Conservation (phyloP, 2,113 vertebrate genomes). For the Chaetura pelagica region DNA sequence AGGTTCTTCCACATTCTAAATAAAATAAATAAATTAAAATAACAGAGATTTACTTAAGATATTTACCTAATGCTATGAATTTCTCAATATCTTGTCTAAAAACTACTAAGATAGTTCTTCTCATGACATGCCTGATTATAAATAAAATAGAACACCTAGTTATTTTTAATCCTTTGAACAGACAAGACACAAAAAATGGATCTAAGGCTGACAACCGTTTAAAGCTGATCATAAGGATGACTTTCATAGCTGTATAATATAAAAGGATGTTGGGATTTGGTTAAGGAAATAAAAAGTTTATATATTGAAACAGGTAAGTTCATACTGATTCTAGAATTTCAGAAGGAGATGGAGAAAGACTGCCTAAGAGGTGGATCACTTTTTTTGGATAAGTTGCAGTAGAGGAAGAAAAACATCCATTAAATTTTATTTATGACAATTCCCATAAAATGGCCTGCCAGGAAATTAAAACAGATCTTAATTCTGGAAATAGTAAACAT, state of each 20-base stretch:
- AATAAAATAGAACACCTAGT: neutral
- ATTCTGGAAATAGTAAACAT: neutral
- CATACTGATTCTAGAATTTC: neutral
- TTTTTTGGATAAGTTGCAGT: neutral
- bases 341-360: neutral
- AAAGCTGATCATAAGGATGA: neutral
- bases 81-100: neutral
- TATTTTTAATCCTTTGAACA: neutral
- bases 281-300: neutral
- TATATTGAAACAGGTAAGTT: neutral
- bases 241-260: neutral
- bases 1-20: accelerated
- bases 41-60: neutral
- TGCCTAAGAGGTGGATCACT: neutral
- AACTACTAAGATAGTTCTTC: neutral
- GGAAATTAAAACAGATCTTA: neutral
- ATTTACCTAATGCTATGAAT: neutral
- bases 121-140: neutral
- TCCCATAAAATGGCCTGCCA: neutral
- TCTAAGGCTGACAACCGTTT: neutral
- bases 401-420: neutral
- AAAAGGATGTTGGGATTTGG: neutral
- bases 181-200: neutral
- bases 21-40: neutral
- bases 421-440: neutral